phyloP scores from a whole-genome alignment of 2,888 invertebrate species.

The Crematogaster levior region DNA sequence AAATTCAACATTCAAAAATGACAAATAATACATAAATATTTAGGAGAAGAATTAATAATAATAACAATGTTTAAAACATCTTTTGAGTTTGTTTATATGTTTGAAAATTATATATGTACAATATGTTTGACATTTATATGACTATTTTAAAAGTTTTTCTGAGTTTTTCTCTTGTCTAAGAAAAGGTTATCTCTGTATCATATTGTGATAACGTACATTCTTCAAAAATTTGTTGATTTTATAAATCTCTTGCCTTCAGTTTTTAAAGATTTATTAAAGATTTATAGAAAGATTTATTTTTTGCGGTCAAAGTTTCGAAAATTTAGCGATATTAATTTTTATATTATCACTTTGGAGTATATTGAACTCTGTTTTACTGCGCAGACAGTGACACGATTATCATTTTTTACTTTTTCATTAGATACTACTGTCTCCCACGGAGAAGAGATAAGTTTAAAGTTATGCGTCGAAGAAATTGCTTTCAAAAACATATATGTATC shows the following conservation, averaged over 20 bases:
- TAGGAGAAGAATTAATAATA: too few relatives aligned
- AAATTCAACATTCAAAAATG: not conserved
- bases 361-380: not conserved
- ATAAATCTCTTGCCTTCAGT: not conserved
- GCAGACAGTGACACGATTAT: not conserved
- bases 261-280: too few relatives aligned
- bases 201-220: not conserved
- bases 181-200: not conserved
- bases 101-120: too few relatives aligned
- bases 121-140: too few relatives aligned
- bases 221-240: not conserved
- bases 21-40: not conserved
- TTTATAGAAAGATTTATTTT: not conserved
- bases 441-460: slow-evolving; percentile 19
- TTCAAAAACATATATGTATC: not conserved
- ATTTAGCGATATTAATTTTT: not conserved
- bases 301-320: not conserved
- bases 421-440: slow-evolving; percentile 22
- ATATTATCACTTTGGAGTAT: not conserved
- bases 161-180: not conserved
- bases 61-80: not conserved
- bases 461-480: slow-evolving; percentile 1
- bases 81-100: too few relatives aligned
- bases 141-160: not conserved
- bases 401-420: not conserved